These are phyloP conservation scores for Toxotes jaculatrix DNA, from an alignment of 2,113 vertebrate genomes.

Conservation along the genomic window DNA sequence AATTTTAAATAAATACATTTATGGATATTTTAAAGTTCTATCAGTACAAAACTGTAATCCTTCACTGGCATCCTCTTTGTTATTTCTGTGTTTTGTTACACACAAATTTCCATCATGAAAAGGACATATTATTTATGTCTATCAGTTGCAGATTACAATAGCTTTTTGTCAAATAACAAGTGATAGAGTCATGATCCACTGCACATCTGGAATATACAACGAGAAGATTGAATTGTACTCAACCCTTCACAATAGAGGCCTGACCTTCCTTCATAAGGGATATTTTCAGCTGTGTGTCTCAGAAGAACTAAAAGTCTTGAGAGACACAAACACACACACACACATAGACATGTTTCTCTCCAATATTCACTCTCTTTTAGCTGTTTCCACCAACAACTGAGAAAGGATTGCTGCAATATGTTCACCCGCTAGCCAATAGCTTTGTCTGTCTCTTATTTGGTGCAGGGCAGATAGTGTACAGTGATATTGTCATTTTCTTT, in stretches of 20 bases:
- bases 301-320: conserved; percentile 6
- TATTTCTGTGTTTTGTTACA: neutral
- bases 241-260: neutral
- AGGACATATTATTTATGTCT: neutral
- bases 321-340: neutral
- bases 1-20: too few relatives aligned
- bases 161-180: too few relatives aligned
- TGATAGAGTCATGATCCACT: too few relatives aligned
- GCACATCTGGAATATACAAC: too few relatives aligned
- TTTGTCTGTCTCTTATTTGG: neutral
- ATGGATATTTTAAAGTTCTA: too few relatives aligned
- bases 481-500: neutral
- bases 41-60: neutral
- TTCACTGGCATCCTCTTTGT: neutral
- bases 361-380: conserved; percentile 16
- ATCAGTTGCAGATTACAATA: too few relatives aligned
- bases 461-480: neutral
- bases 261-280: neutral
- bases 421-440: conserved; percentile 1
- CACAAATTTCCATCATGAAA: conserved; percentile 2
- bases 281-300: neutral
- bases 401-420: conserved; percentile 21
- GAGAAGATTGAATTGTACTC: neutral
- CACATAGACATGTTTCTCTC: conserved; percentile 12
- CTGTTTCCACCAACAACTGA: conserved; percentile 15